Percentiles rank a stretch among this genome's conserved stretches.
Evolutionary conservation across 2,888 invertebrate genomes (phyloP).

Genomic region (Drosophila acutilabella): DNA sequence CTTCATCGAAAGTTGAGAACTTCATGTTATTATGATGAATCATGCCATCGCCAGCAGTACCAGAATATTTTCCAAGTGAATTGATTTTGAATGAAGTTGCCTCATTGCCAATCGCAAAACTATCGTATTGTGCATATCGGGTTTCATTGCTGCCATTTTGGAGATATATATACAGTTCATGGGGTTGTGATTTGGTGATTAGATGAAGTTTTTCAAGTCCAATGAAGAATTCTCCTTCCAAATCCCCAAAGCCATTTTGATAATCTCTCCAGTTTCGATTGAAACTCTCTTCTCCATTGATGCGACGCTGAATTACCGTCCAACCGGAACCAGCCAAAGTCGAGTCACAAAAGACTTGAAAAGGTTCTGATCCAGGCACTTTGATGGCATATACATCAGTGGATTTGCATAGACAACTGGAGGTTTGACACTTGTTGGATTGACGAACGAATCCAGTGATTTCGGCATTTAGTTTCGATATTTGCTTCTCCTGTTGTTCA

Average conservation of each 20-base stretch:
- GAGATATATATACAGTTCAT: slow-evolving; percentile 88
- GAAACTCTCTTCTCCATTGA: slow-evolving; percentile 88
- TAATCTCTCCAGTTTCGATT: slow-evolving; percentile 88
- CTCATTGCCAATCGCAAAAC: slow-evolving; percentile 88
- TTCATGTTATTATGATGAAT: slow-evolving; percentile 89
- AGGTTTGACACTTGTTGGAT: slow-evolving; percentile 41
- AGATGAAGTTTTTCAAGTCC: slow-evolving; percentile 89
- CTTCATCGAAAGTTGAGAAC: slow-evolving; percentile 89
- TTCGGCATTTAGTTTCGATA: slow-evolving; percentile 3
- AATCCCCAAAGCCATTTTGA: slow-evolving; percentile 89
- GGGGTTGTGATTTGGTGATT: slow-evolving; percentile 78
- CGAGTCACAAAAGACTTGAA: slow-evolving; percentile 86
- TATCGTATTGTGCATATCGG: slow-evolving; percentile 87
- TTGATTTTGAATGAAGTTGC: slow-evolving; percentile 88
- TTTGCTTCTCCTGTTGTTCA: slow-evolving; percentile 28
- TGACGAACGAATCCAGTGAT: slow-evolving; percentile 3
- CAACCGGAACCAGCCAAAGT: slow-evolving; percentile 87
- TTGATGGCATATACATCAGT: slow-evolving; percentile 35
- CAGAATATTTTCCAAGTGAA: slow-evolving; percentile 88
- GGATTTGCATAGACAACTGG: slow-evolving; percentile 46
- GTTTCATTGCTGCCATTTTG: slow-evolving; percentile 87
- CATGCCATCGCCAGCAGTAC: slow-evolving; percentile 89
- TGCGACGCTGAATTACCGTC: slow-evolving; percentile 89
- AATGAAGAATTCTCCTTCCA: slow-evolving; percentile 89
- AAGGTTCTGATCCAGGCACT: slow-evolving; percentile 81